Evolutionary conservation across 1,140 invertebrate species (phyloP), one percentile per base, ranked within the genome.

Genomic region (Sarcophaga peregrina): DNA sequence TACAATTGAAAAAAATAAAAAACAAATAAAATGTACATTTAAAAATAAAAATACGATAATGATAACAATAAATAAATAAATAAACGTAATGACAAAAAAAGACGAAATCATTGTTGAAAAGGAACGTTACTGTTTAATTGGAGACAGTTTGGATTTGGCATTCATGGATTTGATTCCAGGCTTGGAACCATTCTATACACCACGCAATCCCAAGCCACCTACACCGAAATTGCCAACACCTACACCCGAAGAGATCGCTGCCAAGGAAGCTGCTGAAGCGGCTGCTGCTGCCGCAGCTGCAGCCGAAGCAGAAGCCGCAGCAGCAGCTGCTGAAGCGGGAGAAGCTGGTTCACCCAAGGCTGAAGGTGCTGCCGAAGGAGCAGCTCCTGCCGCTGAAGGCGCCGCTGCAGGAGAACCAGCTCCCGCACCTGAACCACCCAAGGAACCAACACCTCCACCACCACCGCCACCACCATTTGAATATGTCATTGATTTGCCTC

Each of bases 61-160:
- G 15, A 2, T 3, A 58, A 48, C 10, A 6, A 45, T 20, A 58
- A 81, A 20, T 15, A 68, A 85, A 68, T 17, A 68, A 68, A 68
- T 58, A 58, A 25, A 68, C 15, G 17, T 68, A 5, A 7, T 13
- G 10, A 20, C 5, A 68, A 20, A 46, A 86, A 87, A 95, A 99
- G 98, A 99, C 95, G 98, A 99, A 92, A 94, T 99, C 92, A 97
- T 99, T 91, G 94, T 94, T 91, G 98, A 98, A 92, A 99, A 98
- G 93, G 98, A 99, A 93, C 97, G 96, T 92, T 99, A 96, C 95
- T 99, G 99, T 92, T 94, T 96, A 89, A 97, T 99, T 92, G 97
- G 96, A 86, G 97, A 99, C 92, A 98, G 98, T 92, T 94, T 99
- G 94, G 98, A 99, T 92, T 94, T 95, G 89, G 98, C 98, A 85